Conservation (phyloP, 2,888 invertebrate genomes). For the Brachylomia viminalis region DNA sequence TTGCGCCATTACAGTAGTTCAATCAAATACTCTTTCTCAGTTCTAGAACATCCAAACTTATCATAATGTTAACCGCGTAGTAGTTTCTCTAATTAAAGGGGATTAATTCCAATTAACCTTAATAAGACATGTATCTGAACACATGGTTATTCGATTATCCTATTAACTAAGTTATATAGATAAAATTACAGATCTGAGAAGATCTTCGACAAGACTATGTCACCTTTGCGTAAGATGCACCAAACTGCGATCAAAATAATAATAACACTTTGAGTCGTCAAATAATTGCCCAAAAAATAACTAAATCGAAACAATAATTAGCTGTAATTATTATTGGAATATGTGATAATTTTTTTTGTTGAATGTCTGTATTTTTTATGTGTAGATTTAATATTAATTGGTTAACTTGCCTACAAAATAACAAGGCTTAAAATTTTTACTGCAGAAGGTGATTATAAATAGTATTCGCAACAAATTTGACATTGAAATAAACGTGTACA, state of each 20-base stretch:
- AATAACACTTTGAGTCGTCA: not conserved
- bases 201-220: constrained; percentile 1
- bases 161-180: constrained; percentile 28
- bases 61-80: constrained; percentile 1
- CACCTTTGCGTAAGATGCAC: not conserved
- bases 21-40: not conserved
- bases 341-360: not conserved
- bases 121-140: constrained; percentile 15
- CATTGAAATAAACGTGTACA: not conserved
- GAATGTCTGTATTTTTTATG: not conserved
- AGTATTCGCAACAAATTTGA: not conserved
- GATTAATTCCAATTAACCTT: constrained; percentile 43
- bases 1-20: too few species aligned
- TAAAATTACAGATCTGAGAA: constrained; percentile 19
- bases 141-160: constrained; percentile 32
- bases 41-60: constrained; percentile 21
- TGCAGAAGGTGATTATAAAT: not conserved
- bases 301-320: constrained; percentile 20
- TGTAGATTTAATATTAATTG: not conserved
- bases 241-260: not conserved
- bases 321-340: constrained; percentile 6
- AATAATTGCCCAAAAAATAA: constrained; percentile 15
- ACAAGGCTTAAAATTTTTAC: not conserved
- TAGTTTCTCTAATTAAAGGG: constrained; percentile 29
- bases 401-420: not conserved